These are phyloP conservation scores for Drosophila kohkoa DNA, from an alignment of 1,140 invertebrate genomes.

Conservation along the genomic window DNA sequence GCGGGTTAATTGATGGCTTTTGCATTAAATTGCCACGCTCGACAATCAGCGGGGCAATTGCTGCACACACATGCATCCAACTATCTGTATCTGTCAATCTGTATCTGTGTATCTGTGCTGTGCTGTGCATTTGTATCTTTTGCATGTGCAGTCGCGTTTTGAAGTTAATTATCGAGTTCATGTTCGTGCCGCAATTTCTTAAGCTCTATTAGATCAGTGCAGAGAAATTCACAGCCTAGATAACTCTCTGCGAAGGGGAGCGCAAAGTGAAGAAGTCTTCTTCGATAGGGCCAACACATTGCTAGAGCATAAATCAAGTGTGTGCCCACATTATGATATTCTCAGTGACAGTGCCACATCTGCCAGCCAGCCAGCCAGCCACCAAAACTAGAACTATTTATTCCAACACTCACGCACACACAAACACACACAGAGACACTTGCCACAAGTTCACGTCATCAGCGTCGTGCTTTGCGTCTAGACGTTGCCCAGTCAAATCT, in stretches of 20 bases:
- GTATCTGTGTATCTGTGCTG: slow-evolving; percentile 52
- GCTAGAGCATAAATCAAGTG: slow-evolving; percentile 62
- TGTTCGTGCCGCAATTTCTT: slow-evolving; percentile 80
- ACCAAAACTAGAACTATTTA: slow-evolving; percentile 19
- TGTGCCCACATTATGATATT: slow-evolving; percentile 47
- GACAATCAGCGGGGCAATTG: slow-evolving; percentile 61
- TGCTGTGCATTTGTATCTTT: slow-evolving; percentile 54
- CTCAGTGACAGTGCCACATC: slow-evolving; percentile 31
- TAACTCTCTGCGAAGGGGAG: background rate
- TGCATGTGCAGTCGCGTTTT: slow-evolving; percentile 53
- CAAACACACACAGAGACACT: background rate
- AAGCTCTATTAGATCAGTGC: slow-evolving; percentile 70
- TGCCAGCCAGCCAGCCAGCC: slow-evolving; percentile 17
- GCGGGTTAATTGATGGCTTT: slow-evolving; percentile 82
- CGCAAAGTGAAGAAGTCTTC: background rate
- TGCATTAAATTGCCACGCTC: slow-evolving; percentile 80
- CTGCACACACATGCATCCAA: slow-evolving; percentile 2
- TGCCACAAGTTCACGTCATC: slow-evolving; percentile 23
- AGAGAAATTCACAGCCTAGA: slow-evolving; percentile 50
- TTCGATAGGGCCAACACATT: background rate
- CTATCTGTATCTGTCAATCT: slow-evolving; percentile 38
- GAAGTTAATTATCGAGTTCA: slow-evolving; percentile 79
- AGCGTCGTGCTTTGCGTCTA: slow-evolving; percentile 44
- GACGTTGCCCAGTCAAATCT: slow-evolving; percentile 45
- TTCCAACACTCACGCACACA: background rate